phyloP scores from a whole-genome alignment of 2,888 invertebrate genomes.

The Rotaria sp. region DNA sequence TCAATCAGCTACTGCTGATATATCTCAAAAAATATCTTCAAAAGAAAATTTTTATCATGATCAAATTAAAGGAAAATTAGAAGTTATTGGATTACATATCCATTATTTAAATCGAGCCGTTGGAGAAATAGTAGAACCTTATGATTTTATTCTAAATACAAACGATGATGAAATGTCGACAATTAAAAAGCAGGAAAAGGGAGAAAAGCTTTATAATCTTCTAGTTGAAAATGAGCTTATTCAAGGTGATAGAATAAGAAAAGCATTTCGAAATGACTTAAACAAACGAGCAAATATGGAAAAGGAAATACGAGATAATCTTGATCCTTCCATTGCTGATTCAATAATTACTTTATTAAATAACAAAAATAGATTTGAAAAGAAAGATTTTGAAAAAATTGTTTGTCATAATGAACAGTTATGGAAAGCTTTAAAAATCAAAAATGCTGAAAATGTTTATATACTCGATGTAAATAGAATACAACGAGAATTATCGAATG shows the following conservation, averaged over 20 bases:
- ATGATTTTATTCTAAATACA: neutral
- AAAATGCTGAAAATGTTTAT: neutral
- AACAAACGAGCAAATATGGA: neutral
- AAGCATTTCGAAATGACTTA: neutral
- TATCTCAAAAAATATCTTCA: neutral
- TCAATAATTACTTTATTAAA: neutral
- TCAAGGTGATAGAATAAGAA: neutral
- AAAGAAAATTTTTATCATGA: conserved; percentile 4
- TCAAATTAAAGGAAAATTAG: neutral
- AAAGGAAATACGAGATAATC: neutral
- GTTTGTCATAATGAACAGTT: neutral
- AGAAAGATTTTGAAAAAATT: neutral
- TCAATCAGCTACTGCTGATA: neutral
- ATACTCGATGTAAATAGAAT: neutral
- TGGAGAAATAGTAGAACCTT: neutral
- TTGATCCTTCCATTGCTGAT: neutral
- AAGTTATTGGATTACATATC: conserved; percentile 7
- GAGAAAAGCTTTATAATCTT: neutral
- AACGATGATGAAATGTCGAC: neutral
- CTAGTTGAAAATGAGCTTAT: neutral
- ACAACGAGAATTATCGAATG: neutral
- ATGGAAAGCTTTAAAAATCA: neutral
- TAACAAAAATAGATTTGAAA: neutral
- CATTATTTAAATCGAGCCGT: neutral
- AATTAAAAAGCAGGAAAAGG: neutral